Percentiles rank a stretch among this genome's conserved stretches.
Conservation (phyloP, 2,113 vertebrate species). For the Pycnonotus jocosus region DNA sequence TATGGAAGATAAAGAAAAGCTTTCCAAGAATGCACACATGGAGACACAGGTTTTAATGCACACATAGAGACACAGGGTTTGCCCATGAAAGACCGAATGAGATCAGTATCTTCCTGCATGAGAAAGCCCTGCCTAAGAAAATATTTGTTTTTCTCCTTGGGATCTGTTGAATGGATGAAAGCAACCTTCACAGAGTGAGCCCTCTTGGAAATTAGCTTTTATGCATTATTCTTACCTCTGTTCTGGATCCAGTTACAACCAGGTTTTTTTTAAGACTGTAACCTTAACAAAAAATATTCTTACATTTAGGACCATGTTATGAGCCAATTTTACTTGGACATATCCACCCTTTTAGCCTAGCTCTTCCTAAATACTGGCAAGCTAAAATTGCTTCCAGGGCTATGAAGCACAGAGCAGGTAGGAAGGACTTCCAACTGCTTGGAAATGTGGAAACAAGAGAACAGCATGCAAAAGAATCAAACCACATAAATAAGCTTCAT, state of each 20-base stretch:
- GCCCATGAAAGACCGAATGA: not conserved
- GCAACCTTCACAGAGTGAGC: not conserved
- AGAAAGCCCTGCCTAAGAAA: not conserved
- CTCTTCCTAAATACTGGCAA: not conserved
- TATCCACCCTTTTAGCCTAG: not conserved
- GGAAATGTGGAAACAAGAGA: not conserved
- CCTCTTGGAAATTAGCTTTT: not conserved
- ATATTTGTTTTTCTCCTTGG: not conserved
- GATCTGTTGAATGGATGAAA: not conserved
- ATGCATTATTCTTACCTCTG: not conserved
- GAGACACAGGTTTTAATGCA: not conserved
- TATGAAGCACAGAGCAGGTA: not conserved
- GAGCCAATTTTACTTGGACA: not conserved
- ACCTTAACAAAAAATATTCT: not conserved
- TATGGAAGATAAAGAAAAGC: not conserved
- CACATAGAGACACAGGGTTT: not conserved
- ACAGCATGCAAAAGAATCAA: not conserved
- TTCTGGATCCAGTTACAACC: not conserved
- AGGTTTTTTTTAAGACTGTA: not conserved
- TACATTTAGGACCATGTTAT: not conserved
- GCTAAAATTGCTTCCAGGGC: not conserved
- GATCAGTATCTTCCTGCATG: not conserved
- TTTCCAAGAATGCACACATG: not conserved
- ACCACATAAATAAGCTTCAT: not conserved
- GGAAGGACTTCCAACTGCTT: not conserved